Evolutionary conservation across 2,888 invertebrate species (phyloP).

Genomic region (Selenia dentaria): DNA sequence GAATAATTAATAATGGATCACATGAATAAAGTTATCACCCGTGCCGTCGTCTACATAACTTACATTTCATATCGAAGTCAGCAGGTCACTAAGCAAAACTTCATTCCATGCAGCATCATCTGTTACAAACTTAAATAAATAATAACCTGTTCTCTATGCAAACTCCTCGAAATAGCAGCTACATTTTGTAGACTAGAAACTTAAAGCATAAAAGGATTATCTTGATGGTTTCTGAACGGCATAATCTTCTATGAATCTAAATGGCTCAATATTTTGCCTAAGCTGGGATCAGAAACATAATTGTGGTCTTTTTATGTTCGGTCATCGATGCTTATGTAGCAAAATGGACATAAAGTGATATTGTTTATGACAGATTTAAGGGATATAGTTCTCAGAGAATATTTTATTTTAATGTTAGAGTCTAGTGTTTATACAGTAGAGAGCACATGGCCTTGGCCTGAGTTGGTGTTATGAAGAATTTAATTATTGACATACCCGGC

Average conservation of each 20-base stretch:
- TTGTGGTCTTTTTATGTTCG: constrained; percentile 6
- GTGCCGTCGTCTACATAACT: too few species aligned
- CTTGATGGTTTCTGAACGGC: constrained; percentile 10
- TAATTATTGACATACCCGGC: too few species aligned
- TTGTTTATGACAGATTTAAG: constrained; percentile 9
- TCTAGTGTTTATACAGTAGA: too few species aligned
- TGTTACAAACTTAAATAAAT: too few species aligned
- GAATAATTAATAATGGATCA: too few species aligned
- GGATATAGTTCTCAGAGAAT: not conserved
- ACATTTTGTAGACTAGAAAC: not conserved
- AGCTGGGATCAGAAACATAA: constrained; percentile 1
- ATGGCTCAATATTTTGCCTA: constrained; percentile 11
- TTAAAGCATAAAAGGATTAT: constrained; percentile 11
- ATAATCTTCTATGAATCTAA: constrained; percentile 12
- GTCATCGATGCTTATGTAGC: constrained; percentile 2
- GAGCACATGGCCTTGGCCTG: too few species aligned
- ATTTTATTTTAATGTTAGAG: too few species aligned
- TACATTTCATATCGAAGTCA: too few species aligned
- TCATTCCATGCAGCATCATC: too few species aligned
- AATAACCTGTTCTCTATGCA: not conserved
- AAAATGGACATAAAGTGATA: constrained; percentile 6
- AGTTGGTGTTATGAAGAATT: too few species aligned
- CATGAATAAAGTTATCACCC: too few species aligned
- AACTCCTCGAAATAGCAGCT: not conserved
- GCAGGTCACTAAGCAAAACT: too few species aligned